Evolutionary conservation across 2,113 vertebrate species (phyloP).

Genomic region (Brachyhypopomus gauderio): DNA sequence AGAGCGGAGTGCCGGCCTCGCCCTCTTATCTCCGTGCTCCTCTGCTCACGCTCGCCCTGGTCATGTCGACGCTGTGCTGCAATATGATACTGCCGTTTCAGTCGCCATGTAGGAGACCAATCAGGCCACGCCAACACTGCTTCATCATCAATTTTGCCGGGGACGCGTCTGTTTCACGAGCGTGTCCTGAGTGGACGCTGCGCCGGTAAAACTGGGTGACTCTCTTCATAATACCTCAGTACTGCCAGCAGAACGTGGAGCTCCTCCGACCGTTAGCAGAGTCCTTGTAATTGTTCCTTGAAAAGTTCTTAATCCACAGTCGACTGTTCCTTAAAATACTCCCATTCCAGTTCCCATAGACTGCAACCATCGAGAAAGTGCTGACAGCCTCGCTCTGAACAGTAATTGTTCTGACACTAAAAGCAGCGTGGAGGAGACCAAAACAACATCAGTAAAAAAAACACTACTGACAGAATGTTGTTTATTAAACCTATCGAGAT

Average conservation of each 20-base stretch:
- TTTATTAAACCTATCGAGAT: too few species aligned
- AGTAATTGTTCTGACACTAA: background rate
- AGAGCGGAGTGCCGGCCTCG: too few species aligned
- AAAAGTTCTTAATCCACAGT: background rate
- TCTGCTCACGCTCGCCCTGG: too few species aligned
- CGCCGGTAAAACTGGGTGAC: slow-evolving; percentile 44
- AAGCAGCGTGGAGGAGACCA: background rate
- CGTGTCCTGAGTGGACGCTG: slow-evolving; percentile 47
- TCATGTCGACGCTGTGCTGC: too few species aligned
- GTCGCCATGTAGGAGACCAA: background rate
- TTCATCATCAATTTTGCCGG: background rate
- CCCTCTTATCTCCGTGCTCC: too few species aligned
- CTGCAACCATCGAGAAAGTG: background rate
- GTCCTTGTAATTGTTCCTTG: too few species aligned
- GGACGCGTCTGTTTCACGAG: slow-evolving; percentile 59
- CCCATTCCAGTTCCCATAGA: background rate
- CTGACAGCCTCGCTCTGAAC: background rate
- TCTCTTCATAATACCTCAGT: background rate
- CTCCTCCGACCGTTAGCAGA: too few species aligned
- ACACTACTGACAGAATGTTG: too few species aligned
- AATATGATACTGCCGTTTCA: background rate
- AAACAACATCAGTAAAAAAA: too few species aligned
- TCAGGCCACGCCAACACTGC: background rate
- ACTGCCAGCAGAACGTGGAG: too few species aligned
- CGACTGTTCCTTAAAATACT: background rate